Base-by-base conservation (phyloP, 2,113 vertebrate genomes). In the Muntiacus muntjak region DNA sequence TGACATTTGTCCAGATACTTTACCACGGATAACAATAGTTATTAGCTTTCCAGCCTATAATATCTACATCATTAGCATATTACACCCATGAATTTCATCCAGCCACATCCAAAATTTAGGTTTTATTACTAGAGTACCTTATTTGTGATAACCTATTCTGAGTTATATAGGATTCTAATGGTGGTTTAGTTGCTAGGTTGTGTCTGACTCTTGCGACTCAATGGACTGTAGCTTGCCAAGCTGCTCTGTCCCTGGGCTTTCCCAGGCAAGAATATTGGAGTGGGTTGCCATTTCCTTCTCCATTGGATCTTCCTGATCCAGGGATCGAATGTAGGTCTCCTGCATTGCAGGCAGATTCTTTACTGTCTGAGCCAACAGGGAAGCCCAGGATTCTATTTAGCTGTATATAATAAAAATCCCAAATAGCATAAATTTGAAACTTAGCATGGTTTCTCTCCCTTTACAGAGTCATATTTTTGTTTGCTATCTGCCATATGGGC, bases 91-190 rank as follows among this genome's bases (percentile, higher is more conserved):
- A 16, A 43, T 64, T 79, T 33, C 5, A 0, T 21, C 86, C 58
- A 87, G 67, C 25, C 1, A 16, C 36, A 81, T 50, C 7, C 19
- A 58, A 52, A 71, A 79, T 52, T 45, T 81, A 79, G 47, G 36
- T 64, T 86, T 62, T 67, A 40, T 87, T 50, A 57, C 25, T 50
- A 67, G 26, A 60, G 7, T 25, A 43, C 15, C 8, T 82, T 28
- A 50, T 19, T 71, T 67, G 55, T 19, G 26, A 2, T 87, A 71
- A 87, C 40, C 7, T 4, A 45, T 92, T 60, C 43, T n/a, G 15
- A 96, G 74, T 96, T 96, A 88, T n/a, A 88, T 43, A 87, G 7
- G n/a, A 62, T 93, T 96, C 26, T 40, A 71, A 40, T 40, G 67
- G n/a, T 71, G n/a, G n/a, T 71, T 71, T 40, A 71, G 67, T 40